Base-by-base conservation (phyloP, 2,113 vertebrate species). In the Trichechus manatus region DNA sequence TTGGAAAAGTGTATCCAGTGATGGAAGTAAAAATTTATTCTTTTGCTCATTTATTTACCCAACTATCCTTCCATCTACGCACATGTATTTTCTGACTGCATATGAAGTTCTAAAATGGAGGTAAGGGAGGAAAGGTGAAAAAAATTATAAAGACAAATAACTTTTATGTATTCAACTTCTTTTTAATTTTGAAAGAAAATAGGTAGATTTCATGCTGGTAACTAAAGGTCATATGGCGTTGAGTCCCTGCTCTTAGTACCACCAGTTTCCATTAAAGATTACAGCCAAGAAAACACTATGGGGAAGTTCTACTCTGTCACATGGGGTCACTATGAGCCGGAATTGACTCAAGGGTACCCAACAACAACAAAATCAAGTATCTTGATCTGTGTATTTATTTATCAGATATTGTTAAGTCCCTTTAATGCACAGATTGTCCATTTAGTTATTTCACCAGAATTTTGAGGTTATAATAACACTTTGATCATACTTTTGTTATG, bases 361-460 rank as follows among this genome's bases (percentile, higher is more conserved):
- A 70, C 5, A 36, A 72, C 4, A 56, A 56, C 53, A 14, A 56
- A 56, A 72, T n/a, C 20, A 85, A 59, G 15, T 61, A 15, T 44
- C 72, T 87, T 75, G 20, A 86, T 81, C 22, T 53, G 50, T 53
- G 15, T 56, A 56, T 56, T 15, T 13, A 20, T 78, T 68, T 64
- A 82, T 91, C 44, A 23, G 44, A 61, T 83, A 85, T 61, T 82
- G 19, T 87, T 36, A 81, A 78, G 29, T 82, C 5, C 59, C 59
- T 94, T 79, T 83, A 66, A 72, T 47, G 20, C 20, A 66, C 33
- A 80, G 22, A 53, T 25, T 87, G 19, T 50, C 64, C 66, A 23
- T 90, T 95, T 79, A 93, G 42, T 80, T 75, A 83, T n/a, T 85
- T 70, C 84, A 89, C 11, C 23, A 97, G 83, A 92, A 87, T 56